phyloP scores from a whole-genome alignment of 2,113 vertebrate genomes.

The Chrysochloris asiatica region DNA sequence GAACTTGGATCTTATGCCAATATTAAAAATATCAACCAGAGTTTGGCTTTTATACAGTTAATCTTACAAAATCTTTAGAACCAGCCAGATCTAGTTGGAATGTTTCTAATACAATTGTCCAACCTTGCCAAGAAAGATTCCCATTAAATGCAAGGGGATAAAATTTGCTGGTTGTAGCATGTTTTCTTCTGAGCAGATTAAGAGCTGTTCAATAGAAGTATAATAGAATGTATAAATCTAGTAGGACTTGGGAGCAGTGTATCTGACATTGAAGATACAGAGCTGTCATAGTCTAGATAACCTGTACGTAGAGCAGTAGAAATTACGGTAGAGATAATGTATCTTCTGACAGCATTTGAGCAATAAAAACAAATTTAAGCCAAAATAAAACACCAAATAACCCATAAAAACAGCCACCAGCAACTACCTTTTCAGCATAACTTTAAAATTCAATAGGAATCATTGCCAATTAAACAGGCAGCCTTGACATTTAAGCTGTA shows the following conservation, averaged over 20 bases:
- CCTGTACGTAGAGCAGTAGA: slow-evolving; percentile 72
- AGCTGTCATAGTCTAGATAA: slow-evolving; percentile 82
- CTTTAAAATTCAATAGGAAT: slow-evolving; percentile 58
- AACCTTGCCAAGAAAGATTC: slow-evolving; percentile 72
- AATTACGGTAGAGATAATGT: slow-evolving; percentile 70
- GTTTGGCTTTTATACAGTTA: slow-evolving; percentile 43
- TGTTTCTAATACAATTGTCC: slow-evolving; percentile 71
- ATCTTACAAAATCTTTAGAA: slow-evolving; percentile 51
- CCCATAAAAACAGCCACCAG: slow-evolving; percentile 50
- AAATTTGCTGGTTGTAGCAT: slow-evolving; percentile 84
- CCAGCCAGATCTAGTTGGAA: slow-evolving; percentile 36
- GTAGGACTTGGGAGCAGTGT: slow-evolving; percentile 76
- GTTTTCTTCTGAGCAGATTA: slow-evolving; percentile 82
- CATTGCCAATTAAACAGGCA: slow-evolving; percentile 41
- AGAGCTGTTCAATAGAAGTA: slow-evolving; percentile 85
- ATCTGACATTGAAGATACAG: slow-evolving; percentile 82
- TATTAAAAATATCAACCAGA: neutral
- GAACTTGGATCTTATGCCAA: neutral
- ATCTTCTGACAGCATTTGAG: slow-evolving; percentile 74
- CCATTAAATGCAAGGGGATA: slow-evolving; percentile 77
- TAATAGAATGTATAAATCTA: slow-evolving; percentile 90
- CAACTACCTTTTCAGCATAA: slow-evolving; percentile 52
- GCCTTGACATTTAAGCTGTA: slow-evolving; percentile 55
- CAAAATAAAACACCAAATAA: slow-evolving; percentile 69
- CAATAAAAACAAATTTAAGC: slow-evolving; percentile 67